Conservation (phyloP, 1,140 invertebrate species). For the Ruditapes philippinarum region DNA sequence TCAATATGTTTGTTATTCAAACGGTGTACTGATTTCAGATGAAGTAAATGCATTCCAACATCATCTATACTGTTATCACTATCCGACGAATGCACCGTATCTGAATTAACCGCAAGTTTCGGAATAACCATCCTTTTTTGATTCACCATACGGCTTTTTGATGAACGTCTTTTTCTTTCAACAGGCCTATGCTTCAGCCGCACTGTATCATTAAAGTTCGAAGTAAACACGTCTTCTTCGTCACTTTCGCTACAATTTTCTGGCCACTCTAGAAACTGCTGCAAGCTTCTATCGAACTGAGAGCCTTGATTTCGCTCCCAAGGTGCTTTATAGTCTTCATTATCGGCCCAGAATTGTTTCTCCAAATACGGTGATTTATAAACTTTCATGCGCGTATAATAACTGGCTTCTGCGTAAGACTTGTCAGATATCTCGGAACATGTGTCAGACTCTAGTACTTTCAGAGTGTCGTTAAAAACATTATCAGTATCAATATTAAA, state of each 20-base stretch:
- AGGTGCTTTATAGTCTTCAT: conserved; percentile 33
- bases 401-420: conserved; percentile 56
- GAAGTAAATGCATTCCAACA: conserved; percentile 32
- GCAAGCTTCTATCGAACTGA: conserved; percentile 58
- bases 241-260: neutral
- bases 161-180: neutral
- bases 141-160: neutral
- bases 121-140: neutral
- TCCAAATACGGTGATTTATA: conserved; percentile 57
- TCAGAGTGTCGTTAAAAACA: conserved; percentile 43
- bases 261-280: conserved; percentile 59
- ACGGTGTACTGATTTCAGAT: neutral
- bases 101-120: conserved; percentile 6
- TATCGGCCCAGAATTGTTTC: conserved; percentile 15
- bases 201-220: neutral
- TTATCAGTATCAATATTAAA: neutral
- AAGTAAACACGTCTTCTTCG: neutral
- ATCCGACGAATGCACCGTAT: neutral
- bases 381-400: conserved; percentile 57
- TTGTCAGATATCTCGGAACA: conserved; percentile 50
- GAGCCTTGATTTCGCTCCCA: conserved; percentile 20
- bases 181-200: neutral
- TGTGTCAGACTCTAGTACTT: conserved; percentile 54
- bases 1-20: neutral
- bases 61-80: conserved; percentile 52